Evolutionary conservation across 2,888 invertebrate genomes (phyloP).

Genomic region (Meiosimyza platycephala): DNA sequence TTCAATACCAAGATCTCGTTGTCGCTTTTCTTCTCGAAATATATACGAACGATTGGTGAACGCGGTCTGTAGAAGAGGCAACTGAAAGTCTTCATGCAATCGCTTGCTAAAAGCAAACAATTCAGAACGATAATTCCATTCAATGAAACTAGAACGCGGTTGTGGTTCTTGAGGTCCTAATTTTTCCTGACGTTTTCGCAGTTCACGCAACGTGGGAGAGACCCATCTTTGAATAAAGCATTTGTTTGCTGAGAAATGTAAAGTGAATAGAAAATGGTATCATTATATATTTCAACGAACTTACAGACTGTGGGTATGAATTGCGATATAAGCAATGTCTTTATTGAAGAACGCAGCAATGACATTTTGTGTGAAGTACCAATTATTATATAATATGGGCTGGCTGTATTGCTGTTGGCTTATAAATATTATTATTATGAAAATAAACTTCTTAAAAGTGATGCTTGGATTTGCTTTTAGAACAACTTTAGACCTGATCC

Average conservation of each 20-base stretch:
- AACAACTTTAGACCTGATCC: no score
- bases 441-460: no score
- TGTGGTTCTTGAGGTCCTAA: conserved; percentile 70
- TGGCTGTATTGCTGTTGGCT: no score
- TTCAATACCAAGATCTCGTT: conserved; percentile 77
- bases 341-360: conserved; percentile 26
- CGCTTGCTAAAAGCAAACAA: conserved; percentile 88
- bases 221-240: conserved; percentile 72
- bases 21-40: conserved; percentile 76
- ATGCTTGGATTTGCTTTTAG: no score
- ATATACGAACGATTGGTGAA: conserved; percentile 85
- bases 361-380: conserved; percentile 27
- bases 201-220: conserved; percentile 74
- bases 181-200: conserved; percentile 72
- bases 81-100: conserved; percentile 84
- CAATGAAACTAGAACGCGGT: conserved; percentile 75
- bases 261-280: no score
- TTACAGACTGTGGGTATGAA: conserved; percentile 17
- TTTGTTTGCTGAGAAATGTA: conserved; percentile 25
- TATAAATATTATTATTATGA: no score
- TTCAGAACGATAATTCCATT: conserved; percentile 91
- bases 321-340: conserved; percentile 20
- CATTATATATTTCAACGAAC: not conserved
- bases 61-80: conserved; percentile 77
- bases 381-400: no score